Evolutionary conservation across 2,113 vertebrate species (phyloP).

Genomic region (Herpailurus yagouaroundi): DNA sequence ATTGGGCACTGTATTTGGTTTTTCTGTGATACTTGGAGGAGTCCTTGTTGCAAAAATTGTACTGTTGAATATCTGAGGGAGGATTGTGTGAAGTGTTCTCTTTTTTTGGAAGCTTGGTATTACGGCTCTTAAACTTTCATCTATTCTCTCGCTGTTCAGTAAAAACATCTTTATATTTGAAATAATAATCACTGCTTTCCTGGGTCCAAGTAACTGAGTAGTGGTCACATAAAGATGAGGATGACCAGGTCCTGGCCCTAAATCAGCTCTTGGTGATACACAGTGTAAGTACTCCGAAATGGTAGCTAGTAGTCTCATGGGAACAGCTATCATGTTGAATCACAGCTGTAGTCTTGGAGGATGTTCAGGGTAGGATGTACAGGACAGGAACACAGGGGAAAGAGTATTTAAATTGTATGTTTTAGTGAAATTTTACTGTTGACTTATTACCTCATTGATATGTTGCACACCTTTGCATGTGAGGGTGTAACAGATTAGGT

Average conservation of each 20-base stretch:
- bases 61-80: neutral
- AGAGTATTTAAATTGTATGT: neutral
- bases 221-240: neutral
- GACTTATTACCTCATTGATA: neutral
- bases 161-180: slow-evolving; percentile 42
- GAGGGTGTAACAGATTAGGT: neutral
- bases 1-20: neutral
- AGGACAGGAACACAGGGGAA: neutral
- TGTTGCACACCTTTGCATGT: neutral
- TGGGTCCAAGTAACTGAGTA: neutral
- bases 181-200: neutral
- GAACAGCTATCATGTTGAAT: neutral
- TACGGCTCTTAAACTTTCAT: neutral
- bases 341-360: neutral
- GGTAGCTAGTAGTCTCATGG: neutral
- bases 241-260: neutral
- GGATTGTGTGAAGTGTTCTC: neutral
- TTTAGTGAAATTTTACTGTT: slow-evolving; percentile 45
- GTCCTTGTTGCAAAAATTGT: neutral
- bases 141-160: slow-evolving; percentile 23
- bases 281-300: neutral
- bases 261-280: neutral
- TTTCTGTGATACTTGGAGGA: neutral
- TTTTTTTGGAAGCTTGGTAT: neutral
- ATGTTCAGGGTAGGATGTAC: neutral